Base-by-base conservation (phyloP, 2,888 invertebrate species). In the Leuctra nigra region DNA sequence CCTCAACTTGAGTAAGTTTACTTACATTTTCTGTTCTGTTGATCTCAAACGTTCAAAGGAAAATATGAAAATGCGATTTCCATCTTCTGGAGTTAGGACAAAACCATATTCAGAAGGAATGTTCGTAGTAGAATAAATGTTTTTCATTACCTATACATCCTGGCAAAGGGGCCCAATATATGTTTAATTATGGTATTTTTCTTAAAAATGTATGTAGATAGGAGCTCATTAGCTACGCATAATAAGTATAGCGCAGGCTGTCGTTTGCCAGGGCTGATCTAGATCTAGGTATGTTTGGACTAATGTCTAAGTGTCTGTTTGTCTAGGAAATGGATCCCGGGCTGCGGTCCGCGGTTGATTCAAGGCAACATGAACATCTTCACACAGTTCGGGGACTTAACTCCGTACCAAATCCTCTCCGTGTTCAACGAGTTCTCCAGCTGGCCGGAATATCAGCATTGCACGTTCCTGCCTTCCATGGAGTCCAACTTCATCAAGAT, bases 1-100 rank as follows among this genome's bases (percentile, higher is more conserved):
- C 84, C 86, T 11, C 78, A 80, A 68, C 67, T 89, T 60, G 90
- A 90, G 87, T 87, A 72, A 80, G 84, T 78, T 59, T 59, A 22
- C n/a, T 22, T 7, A n/a, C n/a, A n/a, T n/a, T n/a, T n/a, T n/a
- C n/a, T n/a, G n/a, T n/a, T n/a, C n/a, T n/a, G n/a, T n/a, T n/a
- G n/a, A n/a, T n/a, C n/a, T n/a, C n/a, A n/a, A n/a, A n/a, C n/a
- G n/a, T n/a, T n/a, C n/a, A n/a, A n/a, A n/a, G n/a, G n/a, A n/a
- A n/a, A n/a, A n/a, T n/a, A n/a, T n/a, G n/a, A n/a, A n/a, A n/a
- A n/a, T n/a, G n/a, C n/a, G n/a, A n/a, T n/a, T n/a, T n/a, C n/a
- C n/a, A n/a, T n/a, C n/a, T n/a, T n/a, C n/a, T n/a, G n/a, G n/a
- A n/a, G n/a, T n/a, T n/a, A n/a, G n/a, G n/a, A n/a, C n/a, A n/a